These are phyloP conservation scores for Chironomus tepperi DNA, from an alignment of 1,140 invertebrate genomes.

Conservation along the genomic window DNA sequence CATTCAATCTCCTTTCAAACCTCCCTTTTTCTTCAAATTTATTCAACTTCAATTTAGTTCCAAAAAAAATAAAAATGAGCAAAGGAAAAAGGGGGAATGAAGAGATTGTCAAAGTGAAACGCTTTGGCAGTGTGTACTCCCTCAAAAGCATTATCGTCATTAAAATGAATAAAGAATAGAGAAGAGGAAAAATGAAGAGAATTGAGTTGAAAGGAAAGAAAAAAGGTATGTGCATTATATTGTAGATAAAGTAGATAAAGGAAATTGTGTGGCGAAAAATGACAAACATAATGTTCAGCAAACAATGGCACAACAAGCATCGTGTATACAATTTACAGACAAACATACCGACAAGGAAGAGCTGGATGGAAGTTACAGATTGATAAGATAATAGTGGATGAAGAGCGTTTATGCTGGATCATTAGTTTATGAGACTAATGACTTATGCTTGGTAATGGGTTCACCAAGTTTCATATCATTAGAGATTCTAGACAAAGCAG, in stretches of 20 bases:
- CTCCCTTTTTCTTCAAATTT: too few relatives aligned
- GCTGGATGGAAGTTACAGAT: neutral
- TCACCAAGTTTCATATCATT: too few relatives aligned
- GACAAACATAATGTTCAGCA: slow-evolving; percentile 11
- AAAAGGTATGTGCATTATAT: slow-evolving; percentile 7
- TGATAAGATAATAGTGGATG: too few relatives aligned
- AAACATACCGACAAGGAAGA: neutral
- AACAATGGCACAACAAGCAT: neutral
- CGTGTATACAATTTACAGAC: neutral
- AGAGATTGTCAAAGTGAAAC: neutral
- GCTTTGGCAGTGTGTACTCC: neutral
- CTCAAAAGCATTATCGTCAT: neutral
- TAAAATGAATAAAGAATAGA: neutral
- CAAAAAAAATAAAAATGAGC: too few relatives aligned
- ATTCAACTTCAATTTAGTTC: too few relatives aligned
- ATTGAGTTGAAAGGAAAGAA: neutral
- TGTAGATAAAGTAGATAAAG: slow-evolving; percentile 16
- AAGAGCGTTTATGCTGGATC: too few relatives aligned
- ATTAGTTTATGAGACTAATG: too few relatives aligned
- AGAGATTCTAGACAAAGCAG: too few relatives aligned
- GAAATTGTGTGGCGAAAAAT: slow-evolving; percentile 20
- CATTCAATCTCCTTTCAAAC: too few relatives aligned
- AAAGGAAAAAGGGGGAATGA: too few relatives aligned
- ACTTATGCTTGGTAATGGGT: too few relatives aligned
- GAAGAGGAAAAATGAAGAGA: neutral